Evolutionary conservation across 2,113 vertebrate genomes (phyloP), one percentile per base, ranked within the genome.

Genomic region (Athene cunicularia): DNA sequence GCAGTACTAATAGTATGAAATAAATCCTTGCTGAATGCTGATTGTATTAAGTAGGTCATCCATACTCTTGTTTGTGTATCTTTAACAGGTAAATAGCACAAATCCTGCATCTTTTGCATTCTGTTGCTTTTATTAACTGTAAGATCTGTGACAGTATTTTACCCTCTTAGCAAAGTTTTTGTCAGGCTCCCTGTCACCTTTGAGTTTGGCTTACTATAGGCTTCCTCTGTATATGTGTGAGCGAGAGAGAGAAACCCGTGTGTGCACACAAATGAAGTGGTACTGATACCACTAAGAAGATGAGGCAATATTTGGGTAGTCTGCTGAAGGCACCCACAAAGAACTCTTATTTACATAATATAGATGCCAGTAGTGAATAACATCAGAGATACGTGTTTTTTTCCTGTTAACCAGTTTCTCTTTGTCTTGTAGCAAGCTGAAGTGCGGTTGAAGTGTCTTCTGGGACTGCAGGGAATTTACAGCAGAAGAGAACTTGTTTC

Each of bases 391-490:
- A 20, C 2, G 5, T 58, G 17, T 56, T 49, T 73, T 73, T 80
- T 90, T 45, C 45, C 39, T 94, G 30, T 76, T 92, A 71, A 49
- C 37, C 6, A 6, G 9, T 84, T 86, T 80, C 12, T 62, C 10
- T 97, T 87, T 89, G 75, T 97, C 89, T 93, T 89, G 12, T 90
- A 99, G 99, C 94, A 98, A 88, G 97, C 99, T 30, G 99, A 99
- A 56, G 99, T 99, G 74, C 98, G 99, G 86, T 97, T 99, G 72
- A 99, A 99, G 94, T 99, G 99, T 95, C 98, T 99, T 89, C 96
- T 98, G 70, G 98, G 97, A 92, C 97, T 99, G 8, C 98, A 99
- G 90, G 98, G 95, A 86, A 98, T 99, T 88, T 99, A 99, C 85
- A 96, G 97, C 72, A 98, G 98, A 82, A 98, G 98, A 91, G 94